Evolutionary conservation across 2,797 vertebrate genomes (phyloP).

Genomic region (Carapus acus): DNA sequence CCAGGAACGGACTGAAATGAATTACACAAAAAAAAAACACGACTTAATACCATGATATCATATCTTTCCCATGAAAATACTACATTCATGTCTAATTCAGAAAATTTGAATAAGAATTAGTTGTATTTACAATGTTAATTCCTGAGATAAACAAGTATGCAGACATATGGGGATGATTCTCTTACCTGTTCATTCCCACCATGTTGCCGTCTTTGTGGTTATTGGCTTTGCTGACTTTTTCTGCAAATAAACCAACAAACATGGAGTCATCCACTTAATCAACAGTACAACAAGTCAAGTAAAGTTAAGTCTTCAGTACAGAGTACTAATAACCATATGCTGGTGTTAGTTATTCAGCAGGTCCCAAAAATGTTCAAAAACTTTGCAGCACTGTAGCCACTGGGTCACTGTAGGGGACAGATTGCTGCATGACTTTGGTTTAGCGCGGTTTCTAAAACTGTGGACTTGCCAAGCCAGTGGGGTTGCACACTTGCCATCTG

Average conservation of each 20-base stretch:
- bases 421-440: constrained; percentile 27
- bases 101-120: neutral
- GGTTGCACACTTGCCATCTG: constrained; percentile 51
- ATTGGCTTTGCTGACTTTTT: constrained; percentile 99
- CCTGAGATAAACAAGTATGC: no score
- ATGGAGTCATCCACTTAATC: neutral
- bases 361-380: constrained; percentile 12
- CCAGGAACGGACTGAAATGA: constrained; percentile 87
- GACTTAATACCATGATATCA: no score
- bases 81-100: neutral
- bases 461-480: constrained; percentile 44
- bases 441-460: constrained; percentile 25
- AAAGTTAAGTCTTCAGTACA: neutral
- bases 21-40: constrained; percentile 20
- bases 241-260: constrained; percentile 59
- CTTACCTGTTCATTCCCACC: constrained; percentile 89
- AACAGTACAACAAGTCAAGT: neutral
- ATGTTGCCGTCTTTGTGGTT: constrained; percentile 90
- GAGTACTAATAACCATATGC: no score
- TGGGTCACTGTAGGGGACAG: constrained; percentile 11
- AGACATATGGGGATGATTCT: neutral
- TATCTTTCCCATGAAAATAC: neutral
- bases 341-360: neutral
- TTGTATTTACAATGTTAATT: neutral
- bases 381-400: constrained; percentile 1